A percentile compares a stretch with the other conserved stretches of the same genome.
phyloP scores from a whole-genome alignment of 2,113 vertebrate genomes.

The Ophthalmotilapia sp. region DNA sequence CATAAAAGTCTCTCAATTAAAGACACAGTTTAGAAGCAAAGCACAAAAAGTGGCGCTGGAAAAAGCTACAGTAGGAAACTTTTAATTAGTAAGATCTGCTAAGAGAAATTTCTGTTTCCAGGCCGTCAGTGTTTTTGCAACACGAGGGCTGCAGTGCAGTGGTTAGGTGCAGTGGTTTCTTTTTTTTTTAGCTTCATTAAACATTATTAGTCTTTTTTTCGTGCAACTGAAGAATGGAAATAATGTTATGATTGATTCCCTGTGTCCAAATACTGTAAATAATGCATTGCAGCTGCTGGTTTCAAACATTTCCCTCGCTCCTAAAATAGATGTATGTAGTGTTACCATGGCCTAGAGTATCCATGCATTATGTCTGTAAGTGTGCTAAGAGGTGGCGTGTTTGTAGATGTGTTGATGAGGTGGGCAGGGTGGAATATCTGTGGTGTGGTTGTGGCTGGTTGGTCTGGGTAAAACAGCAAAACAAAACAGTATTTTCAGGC shows the following conservation, averaged over 20 bases:
- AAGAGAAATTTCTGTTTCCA: neutral
- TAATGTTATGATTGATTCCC: fast-evolving
- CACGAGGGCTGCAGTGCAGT: neutral
- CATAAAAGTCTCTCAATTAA: neutral
- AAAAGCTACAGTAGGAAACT: neutral
- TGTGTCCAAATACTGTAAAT: neutral
- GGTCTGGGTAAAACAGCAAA: neutral
- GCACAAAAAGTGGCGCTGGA: neutral
- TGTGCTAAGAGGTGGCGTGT: neutral
- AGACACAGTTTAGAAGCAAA: neutral
- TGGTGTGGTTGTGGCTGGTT: neutral
- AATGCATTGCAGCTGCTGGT: neutral
- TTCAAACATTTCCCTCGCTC: neutral
- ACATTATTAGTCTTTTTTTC: neutral
- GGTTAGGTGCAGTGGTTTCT: neutral
- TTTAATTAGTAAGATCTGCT: neutral
- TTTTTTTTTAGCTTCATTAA: neutral
- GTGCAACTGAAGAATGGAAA: neutral
- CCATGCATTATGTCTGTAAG: neutral
- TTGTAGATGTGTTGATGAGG: neutral
- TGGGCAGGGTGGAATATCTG: neutral
- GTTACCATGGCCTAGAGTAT: neutral
- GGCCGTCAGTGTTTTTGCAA: neutral
- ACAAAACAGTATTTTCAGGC: neutral
- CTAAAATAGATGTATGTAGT: neutral